Percentiles rank a stretch among this genome's conserved stretches.
Conservation (phyloP, 2,797 vertebrate genomes). For the Graptemys geographica region DNA sequence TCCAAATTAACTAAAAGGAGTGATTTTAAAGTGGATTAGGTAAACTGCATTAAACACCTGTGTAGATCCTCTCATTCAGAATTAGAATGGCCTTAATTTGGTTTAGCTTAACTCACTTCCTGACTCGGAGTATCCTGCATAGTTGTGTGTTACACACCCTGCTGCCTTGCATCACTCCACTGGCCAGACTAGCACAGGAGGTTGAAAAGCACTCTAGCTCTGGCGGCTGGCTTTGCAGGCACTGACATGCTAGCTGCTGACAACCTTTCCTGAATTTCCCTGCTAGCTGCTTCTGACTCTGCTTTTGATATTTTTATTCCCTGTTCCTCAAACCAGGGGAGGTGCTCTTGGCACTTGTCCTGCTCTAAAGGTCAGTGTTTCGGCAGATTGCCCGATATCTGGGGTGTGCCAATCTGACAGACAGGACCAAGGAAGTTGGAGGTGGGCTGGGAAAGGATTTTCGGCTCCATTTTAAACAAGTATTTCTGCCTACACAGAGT, state of each 20-base stretch:
- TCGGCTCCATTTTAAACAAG: not conserved
- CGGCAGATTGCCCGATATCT: not conserved
- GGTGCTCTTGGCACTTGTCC: accelerated
- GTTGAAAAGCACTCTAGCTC: accelerated
- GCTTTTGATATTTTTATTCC: accelerated
- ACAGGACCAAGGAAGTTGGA: accelerated
- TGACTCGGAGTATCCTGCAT: not conserved
- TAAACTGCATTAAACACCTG: not conserved
- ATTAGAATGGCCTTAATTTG: not conserved
- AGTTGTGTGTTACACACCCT: not conserved
- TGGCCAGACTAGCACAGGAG: accelerated
- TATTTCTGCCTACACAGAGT: not conserved
- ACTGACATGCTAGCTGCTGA: accelerated
- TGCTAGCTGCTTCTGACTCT: not conserved
- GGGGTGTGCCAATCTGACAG: accelerated
- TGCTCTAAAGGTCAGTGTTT: accelerated
- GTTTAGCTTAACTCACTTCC: not conserved
- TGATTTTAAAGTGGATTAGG: not conserved
- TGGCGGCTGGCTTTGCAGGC: not conserved
- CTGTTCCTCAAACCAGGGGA: accelerated
- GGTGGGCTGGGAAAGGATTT: not conserved
- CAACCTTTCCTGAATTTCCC: constrained; percentile 36
- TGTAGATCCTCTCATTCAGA: not conserved
- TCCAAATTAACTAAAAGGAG: not conserved
- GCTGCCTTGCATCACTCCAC: not conserved